These are phyloP conservation scores for Himalopsyche japonica DNA, from an alignment of 2,888 invertebrate species.

Conservation along the genomic window DNA sequence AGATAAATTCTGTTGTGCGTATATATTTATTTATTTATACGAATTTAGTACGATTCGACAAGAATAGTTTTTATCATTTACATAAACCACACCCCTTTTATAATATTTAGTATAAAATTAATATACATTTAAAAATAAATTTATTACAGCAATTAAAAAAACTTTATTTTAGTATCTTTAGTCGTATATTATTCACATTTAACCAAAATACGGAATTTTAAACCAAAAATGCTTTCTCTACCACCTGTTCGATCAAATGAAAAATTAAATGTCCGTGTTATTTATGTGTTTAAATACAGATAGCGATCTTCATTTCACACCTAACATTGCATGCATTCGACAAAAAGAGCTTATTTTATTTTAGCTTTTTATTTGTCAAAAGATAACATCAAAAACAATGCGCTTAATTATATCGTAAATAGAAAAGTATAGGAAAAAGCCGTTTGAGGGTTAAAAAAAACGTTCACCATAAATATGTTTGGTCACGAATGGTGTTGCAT, in stretches of 20 bases:
- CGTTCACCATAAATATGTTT: background rate
- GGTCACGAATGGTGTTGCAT: background rate
- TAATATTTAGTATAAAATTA: no score
- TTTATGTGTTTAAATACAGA: slow-evolving; percentile 18
- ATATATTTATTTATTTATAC: no score
- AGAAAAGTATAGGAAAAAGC: background rate
- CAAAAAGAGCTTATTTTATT: slow-evolving; percentile 6
- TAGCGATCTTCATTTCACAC: slow-evolving; percentile 26
- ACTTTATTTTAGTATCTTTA: background rate
- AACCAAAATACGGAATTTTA: background rate
- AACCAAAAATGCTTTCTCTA: background rate
- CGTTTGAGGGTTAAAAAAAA: background rate
- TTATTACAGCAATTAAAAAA: background rate
- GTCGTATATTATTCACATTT: background rate
- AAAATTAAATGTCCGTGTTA: slow-evolving; percentile 14
- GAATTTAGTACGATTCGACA: no score
- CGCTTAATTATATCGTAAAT: slow-evolving; percentile 28
- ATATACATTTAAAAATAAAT: no score
- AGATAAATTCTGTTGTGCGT: no score
- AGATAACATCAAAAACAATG: slow-evolving; percentile 25
- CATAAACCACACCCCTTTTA: no score
- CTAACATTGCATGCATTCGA: slow-evolving; percentile 8
- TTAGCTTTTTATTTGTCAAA: slow-evolving; percentile 17
- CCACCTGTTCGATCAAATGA: slow-evolving; percentile 5
- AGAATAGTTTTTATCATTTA: no score